Conservation (phyloP, 2,888 invertebrate genomes). For the Alitta virens region DNA sequence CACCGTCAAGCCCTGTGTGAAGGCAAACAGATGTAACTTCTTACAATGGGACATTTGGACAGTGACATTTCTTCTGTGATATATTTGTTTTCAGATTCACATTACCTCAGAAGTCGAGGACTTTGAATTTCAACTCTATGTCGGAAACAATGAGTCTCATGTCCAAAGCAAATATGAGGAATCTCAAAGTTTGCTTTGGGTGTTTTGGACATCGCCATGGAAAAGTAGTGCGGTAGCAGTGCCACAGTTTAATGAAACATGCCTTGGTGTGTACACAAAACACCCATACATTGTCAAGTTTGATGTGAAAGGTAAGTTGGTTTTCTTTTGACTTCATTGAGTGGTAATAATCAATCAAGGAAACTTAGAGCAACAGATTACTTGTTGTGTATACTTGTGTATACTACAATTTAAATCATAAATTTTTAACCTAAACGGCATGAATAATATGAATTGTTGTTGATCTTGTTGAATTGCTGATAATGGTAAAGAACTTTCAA, state of each 20-base stretch:
- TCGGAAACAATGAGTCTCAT: constrained; percentile 32
- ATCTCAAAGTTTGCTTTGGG: constrained; percentile 11
- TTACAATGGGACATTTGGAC: too few relatives aligned
- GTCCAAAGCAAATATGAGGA: constrained; percentile 23
- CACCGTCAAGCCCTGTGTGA: too few relatives aligned
- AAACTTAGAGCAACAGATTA: too few relatives aligned
- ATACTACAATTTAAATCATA: background rate
- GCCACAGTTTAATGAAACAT: constrained; percentile 49
- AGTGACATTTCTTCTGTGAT: too few relatives aligned
- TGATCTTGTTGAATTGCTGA: too few relatives aligned
- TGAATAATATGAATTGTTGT: too few relatives aligned
- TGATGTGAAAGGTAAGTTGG: constrained; percentile 36
- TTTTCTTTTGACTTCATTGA: background rate
- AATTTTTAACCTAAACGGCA: background rate
- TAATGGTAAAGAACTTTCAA: too few relatives aligned
- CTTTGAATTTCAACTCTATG: constrained; percentile 26
- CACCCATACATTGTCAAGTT: constrained; percentile 40
- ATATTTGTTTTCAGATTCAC: too few relatives aligned
- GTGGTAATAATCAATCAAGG: too few relatives aligned
- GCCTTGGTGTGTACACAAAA: constrained; percentile 45
- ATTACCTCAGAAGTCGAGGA: too few relatives aligned
- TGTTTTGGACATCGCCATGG: constrained; percentile 23
- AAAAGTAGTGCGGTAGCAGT: constrained; percentile 36
- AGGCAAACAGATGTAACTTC: too few relatives aligned
- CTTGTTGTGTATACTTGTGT: background rate